phyloP scores from a whole-genome alignment of 2,113 vertebrate genomes.

The Calyptommatus sinebrachiatus region DNA sequence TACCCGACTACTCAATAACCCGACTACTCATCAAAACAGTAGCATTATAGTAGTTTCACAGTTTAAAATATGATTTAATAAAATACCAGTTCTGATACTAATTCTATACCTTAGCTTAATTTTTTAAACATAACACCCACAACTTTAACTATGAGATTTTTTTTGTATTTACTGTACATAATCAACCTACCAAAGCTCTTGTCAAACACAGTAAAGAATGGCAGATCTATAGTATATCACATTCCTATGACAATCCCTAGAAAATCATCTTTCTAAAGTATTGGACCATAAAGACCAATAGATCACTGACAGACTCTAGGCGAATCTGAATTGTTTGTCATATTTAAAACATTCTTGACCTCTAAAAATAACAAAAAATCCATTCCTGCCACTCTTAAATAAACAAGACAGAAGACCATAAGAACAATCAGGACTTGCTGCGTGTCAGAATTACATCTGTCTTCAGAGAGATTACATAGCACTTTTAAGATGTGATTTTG shows the following conservation, averaged over 20 bases:
- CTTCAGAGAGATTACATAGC: no score
- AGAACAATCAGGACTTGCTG: background rate
- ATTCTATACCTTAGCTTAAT: background rate
- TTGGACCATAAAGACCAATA: no score
- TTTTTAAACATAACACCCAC: background rate
- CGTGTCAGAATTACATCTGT: no score
- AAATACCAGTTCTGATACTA: background rate
- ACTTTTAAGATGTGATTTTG: no score
- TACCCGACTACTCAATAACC: background rate
- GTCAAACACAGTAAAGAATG: background rate
- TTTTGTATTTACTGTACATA: background rate
- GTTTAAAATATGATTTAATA: background rate
- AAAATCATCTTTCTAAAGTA: background rate
- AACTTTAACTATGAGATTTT: background rate
- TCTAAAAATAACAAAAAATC: no score
- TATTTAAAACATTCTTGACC: no score
- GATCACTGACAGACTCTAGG: no score
- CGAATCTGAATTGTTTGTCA: no score
- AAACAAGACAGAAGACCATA: background rate
- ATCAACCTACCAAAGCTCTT: background rate
- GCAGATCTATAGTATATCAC: background rate
- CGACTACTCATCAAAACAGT: background rate
- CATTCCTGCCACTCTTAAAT: background rate
- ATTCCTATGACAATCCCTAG: background rate
- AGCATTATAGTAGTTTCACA: background rate